Conservation (phyloP, 2,797 vertebrate species). For the Amblyraja radiata region DNA sequence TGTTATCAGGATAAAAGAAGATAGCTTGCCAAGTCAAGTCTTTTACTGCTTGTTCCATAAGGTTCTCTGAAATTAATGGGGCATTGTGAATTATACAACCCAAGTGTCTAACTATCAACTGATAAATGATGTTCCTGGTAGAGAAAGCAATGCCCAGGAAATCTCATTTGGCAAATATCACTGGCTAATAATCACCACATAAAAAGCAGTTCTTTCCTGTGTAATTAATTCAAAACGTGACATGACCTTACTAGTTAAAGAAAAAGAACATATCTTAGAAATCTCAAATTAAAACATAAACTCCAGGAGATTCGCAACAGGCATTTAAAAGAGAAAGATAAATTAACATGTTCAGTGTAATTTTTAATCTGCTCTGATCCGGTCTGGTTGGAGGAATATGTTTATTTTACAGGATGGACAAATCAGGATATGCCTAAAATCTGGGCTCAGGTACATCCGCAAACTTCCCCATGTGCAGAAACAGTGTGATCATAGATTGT, state of each 20-base stretch:
- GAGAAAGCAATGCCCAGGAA: background rate
- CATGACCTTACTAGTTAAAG: background rate
- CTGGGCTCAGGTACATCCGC: too few species aligned
- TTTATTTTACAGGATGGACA: background rate
- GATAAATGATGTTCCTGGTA: background rate
- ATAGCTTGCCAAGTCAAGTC: background rate
- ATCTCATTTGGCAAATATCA: background rate
- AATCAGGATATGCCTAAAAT: background rate
- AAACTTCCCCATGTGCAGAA: background rate
- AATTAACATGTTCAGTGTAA: background rate
- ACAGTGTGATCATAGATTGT: too few species aligned
- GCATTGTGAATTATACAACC: background rate
- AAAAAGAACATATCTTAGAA: background rate
- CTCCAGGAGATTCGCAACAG: background rate
- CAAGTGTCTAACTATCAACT: background rate
- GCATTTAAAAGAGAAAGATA: background rate
- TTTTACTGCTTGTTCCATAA: constrained; percentile 23
- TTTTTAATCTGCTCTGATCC: background rate
- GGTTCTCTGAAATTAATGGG: constrained; percentile 10
- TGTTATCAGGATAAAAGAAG: background rate
- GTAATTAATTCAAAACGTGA: background rate
- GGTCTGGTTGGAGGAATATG: background rate
- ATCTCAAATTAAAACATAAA: background rate
- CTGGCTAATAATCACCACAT: background rate
- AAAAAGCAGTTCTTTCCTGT: background rate